These are phyloP conservation scores for Syngnathus rostellatus DNA, from an alignment of 2,797 vertebrate genomes.

Conservation along the genomic window DNA sequence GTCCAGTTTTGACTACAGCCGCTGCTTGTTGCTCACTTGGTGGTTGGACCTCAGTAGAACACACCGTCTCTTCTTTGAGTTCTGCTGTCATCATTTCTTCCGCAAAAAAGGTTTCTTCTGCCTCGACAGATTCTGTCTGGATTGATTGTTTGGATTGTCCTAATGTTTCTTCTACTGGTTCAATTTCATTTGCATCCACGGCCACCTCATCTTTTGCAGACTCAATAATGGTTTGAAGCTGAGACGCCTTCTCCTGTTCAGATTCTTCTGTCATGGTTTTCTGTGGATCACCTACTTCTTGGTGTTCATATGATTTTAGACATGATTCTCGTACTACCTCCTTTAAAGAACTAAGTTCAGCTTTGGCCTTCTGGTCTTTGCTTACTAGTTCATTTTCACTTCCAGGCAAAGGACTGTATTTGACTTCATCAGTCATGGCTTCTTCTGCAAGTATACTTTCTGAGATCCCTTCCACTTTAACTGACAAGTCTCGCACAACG, in stretches of 20 bases:
- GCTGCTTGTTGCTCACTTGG: slow-evolving; percentile 9
- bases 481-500: background rate
- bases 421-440: background rate
- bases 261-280: background rate
- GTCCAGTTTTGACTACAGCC: slow-evolving; percentile 3
- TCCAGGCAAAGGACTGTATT: background rate
- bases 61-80: background rate
- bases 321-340: background rate
- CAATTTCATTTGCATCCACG: background rate
- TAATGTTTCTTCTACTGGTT: background rate
- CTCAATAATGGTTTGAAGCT: background rate
- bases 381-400: background rate
- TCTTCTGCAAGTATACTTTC: slow-evolving; percentile 8
- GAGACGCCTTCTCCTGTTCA: background rate
- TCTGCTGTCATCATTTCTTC: background rate
- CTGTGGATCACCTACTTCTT: background rate
- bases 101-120: slow-evolving; percentile 9
- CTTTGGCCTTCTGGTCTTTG: background rate
- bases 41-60: background rate
- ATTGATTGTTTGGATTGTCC: background rate
- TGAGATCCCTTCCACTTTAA: background rate
- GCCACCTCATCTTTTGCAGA: background rate
- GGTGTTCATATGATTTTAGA: background rate
- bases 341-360: background rate
- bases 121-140: background rate